Base-by-base conservation (phyloP, 1,140 invertebrate genomes). In the Atta colombica region DNA sequence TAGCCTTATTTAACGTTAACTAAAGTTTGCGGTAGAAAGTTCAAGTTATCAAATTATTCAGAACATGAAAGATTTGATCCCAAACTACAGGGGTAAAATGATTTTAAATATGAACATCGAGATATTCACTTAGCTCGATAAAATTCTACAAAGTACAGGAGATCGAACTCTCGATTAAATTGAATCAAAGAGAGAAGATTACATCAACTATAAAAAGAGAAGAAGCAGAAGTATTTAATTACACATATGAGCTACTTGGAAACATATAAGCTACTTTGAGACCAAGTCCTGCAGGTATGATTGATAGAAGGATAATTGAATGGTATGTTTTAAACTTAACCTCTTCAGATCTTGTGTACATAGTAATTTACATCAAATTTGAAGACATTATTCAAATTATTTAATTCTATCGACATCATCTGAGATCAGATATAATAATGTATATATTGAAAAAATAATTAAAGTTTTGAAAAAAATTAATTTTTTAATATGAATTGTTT, bases 1-100 rank as follows among this genome's bases (percentile, higher is more conserved):
- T 53, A 39, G 21, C n/a, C 28, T 65, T 66, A 16, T 51, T 78
- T 85, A 39, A 78, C 25, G 12, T 78, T 85, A 55, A 78, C 77
- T 85, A 78, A 75, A 84, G 25, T 49, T 60, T 71, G 21, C 69
- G 14, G 49, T 35, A 21, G 28, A 25, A 75, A 84, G 25, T 84
- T 75, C 12, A 21, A 21, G 53, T 31, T 74, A 28, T 16, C n/a
- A 45, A 82, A 61, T 74, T 74, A 74, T 81, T 55, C 65, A 82
- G 25, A 82, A 74, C 18, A 14, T 28, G 35, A 82, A 82, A 71
- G 60, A 74, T 84, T 74, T 35, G 8, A 61, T 84, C 51, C 10
- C 55, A 49, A 82, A 61, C 31, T 51, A 10, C 2, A 16, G 16
- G n/a, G 12, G 4, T 72, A 31, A 69, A 69, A 68, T 6, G 31